Base-by-base conservation (phyloP, 1,140 invertebrate genomes). In the Solenopsis invicta region DNA sequence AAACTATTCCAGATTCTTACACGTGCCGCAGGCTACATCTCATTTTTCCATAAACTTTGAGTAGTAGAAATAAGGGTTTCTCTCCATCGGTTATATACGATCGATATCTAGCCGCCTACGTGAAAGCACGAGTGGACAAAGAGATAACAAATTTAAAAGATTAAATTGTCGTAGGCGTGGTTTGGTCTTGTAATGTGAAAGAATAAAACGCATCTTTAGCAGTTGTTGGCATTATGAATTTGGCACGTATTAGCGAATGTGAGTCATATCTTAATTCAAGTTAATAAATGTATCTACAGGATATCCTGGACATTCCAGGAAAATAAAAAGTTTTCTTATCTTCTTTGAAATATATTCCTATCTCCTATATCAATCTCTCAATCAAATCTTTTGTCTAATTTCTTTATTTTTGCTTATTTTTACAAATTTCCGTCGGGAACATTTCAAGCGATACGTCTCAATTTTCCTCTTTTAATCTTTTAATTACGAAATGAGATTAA, bases 1-100 rank as follows among this genome's bases (percentile, higher is more conserved):
- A 45, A 21, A 13, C n/a, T 2, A 21, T 13, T 9, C 4, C 12
- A 16, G 48, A 48, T 48, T 45, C 2, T 69, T 10, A 2, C 21
- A 5, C 37, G 2, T 5, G 37, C 37, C 5, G 41, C 41, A 13
- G 50, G 13, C 16, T 24, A 48, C 0, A 16, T 69, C 21, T 69
- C 13, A 41, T 48, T 82, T 56, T 48, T 37, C n/a, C 18, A 54
- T 56, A 16, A 72, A 52, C 29, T 34, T 18, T 18, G 4, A 37
- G 34, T 18, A 21, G 12, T 18, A n/a, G 5, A 74, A 41, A 82
- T 61, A 74, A 82, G 12, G 12, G 74, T 74, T 56, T 82, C 41
- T 48, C 50, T 8, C 12, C 24, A 52, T 77, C 5, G 18, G 2
- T 6, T 71, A 29, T 2, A 13, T 54, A n/a, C 76, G 45, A 54